phyloP scores from a whole-genome alignment of 2,888 invertebrate genomes.

The Patella pellucida region DNA sequence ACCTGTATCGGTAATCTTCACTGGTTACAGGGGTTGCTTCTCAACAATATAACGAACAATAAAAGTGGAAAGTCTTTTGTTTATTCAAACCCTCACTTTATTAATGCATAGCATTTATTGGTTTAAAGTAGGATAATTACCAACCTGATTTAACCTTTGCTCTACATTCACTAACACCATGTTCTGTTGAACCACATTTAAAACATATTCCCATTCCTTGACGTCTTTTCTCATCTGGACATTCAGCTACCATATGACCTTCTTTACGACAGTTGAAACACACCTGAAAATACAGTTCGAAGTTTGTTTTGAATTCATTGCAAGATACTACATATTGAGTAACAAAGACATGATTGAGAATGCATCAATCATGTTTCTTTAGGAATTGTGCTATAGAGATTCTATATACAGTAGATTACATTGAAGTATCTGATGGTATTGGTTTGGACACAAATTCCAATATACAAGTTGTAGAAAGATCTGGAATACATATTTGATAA shows the following conservation, averaged over 20 bases:
- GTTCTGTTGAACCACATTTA: conserved; percentile 92
- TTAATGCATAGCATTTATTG: too few species aligned
- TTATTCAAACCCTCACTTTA: too few species aligned
- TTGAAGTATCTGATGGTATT: too few species aligned
- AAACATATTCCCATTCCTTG: conserved; percentile 80
- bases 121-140: not conserved
- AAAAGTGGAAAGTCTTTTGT: too few species aligned
- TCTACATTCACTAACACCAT: conserved; percentile 72
- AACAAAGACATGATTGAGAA: not conserved
- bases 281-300: conserved; percentile 71
- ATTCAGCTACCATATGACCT: conserved; percentile 86
- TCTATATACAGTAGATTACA: too few species aligned
- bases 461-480: too few species aligned
- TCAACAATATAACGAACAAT: too few species aligned
- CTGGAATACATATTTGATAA: too few species aligned
- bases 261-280: conserved; percentile 86
- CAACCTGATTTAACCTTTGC: conserved; percentile 56
- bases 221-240: conserved; percentile 77
- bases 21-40: too few species aligned
- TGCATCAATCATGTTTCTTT: not conserved
- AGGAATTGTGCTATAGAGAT: not conserved
- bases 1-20: too few species aligned
- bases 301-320: not conserved
- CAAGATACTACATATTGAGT: not conserved
- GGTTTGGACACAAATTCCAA: too few species aligned